A percentile compares a stretch with the other conserved stretches of the same genome.
Evolutionary conservation across 2,797 vertebrate species (phyloP).

Genomic region (Dromococcyx pavoninus): DNA sequence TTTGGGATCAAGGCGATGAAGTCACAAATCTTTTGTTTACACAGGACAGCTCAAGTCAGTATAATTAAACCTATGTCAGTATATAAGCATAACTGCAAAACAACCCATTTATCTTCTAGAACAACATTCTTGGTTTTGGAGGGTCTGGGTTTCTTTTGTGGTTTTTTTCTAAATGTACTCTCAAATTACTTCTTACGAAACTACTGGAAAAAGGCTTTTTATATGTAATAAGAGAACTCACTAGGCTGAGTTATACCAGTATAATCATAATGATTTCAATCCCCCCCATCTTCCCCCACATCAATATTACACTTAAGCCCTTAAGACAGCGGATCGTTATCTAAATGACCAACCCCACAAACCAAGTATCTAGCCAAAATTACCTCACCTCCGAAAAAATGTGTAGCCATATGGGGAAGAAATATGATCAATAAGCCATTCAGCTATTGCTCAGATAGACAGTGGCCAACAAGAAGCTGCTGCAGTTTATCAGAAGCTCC

Average conservation of each 20-base stretch:
- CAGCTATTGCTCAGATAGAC: not conserved
- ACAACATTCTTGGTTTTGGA: not conserved
- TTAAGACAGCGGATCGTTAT: constrained; percentile 6
- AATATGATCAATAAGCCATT: constrained; percentile 52
- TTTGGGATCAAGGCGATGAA: not conserved
- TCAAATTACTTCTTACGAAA: constrained; percentile 45
- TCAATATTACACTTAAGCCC: constrained; percentile 24
- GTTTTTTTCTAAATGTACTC: not conserved
- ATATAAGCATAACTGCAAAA: not conserved
- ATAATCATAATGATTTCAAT: constrained; percentile 36
- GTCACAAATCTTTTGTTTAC: not conserved
- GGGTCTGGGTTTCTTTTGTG: not conserved
- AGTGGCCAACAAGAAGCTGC: not conserved
- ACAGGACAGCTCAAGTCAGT: not conserved
- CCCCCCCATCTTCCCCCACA: not conserved
- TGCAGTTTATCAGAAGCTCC: not conserved
- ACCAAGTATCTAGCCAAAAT: constrained; percentile 9
- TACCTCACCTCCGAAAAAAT: constrained; percentile 15
- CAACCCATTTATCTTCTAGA: not conserved
- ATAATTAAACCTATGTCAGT: not conserved
- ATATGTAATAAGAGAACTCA: constrained; percentile 32
- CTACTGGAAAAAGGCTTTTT: constrained; percentile 22
- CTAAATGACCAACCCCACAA: constrained; percentile 26
- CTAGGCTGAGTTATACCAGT: not conserved
- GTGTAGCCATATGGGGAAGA: not conserved